Base-by-base conservation (phyloP, 1,140 invertebrate genomes). In the Drepana arcuata region DNA sequence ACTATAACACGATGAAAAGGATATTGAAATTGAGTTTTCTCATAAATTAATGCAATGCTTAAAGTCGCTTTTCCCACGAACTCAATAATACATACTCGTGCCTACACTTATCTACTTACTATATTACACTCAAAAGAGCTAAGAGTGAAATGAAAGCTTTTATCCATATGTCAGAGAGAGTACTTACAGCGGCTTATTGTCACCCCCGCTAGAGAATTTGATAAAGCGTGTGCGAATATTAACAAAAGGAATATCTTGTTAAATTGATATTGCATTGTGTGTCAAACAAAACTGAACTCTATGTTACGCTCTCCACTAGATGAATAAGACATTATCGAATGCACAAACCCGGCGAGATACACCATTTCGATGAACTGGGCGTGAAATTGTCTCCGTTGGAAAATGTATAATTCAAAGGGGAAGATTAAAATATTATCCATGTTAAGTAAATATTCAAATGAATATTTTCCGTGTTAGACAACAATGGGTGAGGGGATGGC, bases 381-480 rank as follows among this genome's bases (percentile, higher is more conserved):
- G 73, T 82, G 78, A 82, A 82, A 82, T 82, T 82, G 78, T 82
- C 78, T 82, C 69, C 73, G 74, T 58, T 66, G 62, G 74, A 81
- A 79, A 75, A 72, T 79, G 75, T 79, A 80, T 83, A 80, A 81
- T 82, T 80, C 77, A 73, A 74, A 83, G 77, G 79, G 83, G 79
- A 79, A 84, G 83, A 84, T 84, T 84, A 84, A 84, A 84, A 84
- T 84, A 84, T 84, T 84, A 84, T 84, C 75, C 79, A 79, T 82
- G 83, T 84, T 84, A 84, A 83, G 83, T 84, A 84, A 84, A 84
- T 84, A 84, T 84, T 84, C 79, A 81, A 81, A 75, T 82, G 81
- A 84, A 84, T 84, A 84, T 84, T 83, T 84, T 81, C 81, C 79
- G 74, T 80, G 75, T 82, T 74, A 79, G 70, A 74, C 73, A 74